These are phyloP conservation scores for Melipona quadrifasciata DNA, from an alignment of 1,140 invertebrate genomes.

Conservation along the genomic window DNA sequence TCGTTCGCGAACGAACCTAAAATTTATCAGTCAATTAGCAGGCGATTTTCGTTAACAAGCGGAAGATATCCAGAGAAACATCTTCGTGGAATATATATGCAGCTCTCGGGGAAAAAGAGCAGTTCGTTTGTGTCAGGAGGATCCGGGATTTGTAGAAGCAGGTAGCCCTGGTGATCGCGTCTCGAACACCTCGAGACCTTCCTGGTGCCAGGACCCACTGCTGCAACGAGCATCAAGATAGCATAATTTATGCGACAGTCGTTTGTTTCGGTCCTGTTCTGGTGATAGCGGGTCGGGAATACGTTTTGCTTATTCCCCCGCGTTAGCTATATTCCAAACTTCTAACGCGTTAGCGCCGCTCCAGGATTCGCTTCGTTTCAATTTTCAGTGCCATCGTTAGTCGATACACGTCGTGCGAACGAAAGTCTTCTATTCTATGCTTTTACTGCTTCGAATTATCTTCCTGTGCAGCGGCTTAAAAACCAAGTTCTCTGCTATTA, in stretches of 20 bases:
- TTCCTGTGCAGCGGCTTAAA: too few relatives aligned
- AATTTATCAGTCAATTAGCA: not conserved
- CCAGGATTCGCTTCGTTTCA: constrained; percentile 36
- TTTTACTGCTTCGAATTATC: too few relatives aligned
- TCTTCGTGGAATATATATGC: not conserved
- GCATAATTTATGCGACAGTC: constrained; percentile 69
- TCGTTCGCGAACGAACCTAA: not conserved
- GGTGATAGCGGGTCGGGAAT: constrained; percentile 56
- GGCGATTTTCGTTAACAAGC: not conserved
- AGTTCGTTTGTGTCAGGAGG: constrained; percentile 31
- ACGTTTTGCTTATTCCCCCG: constrained; percentile 50
- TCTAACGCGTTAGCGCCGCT: not conserved
- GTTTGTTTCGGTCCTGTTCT: constrained; percentile 62
- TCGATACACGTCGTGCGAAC: not conserved
- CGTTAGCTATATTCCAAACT: not conserved
- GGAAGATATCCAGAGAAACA: too few relatives aligned
- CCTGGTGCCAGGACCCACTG: constrained; percentile 44
- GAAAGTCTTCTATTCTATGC: not conserved
- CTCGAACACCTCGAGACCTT: constrained; percentile 44
- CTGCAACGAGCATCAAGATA: constrained; percentile 60
- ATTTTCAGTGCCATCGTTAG: constrained; percentile 33
- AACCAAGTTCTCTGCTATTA: not conserved
- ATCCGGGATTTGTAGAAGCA: constrained; percentile 36
- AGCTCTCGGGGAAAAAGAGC: not conserved
- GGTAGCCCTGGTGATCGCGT: constrained; percentile 50